These are phyloP conservation scores for Drosophila grimshawi DNA, from an alignment of 1,140 invertebrate genomes.

Conservation along the genomic window DNA sequence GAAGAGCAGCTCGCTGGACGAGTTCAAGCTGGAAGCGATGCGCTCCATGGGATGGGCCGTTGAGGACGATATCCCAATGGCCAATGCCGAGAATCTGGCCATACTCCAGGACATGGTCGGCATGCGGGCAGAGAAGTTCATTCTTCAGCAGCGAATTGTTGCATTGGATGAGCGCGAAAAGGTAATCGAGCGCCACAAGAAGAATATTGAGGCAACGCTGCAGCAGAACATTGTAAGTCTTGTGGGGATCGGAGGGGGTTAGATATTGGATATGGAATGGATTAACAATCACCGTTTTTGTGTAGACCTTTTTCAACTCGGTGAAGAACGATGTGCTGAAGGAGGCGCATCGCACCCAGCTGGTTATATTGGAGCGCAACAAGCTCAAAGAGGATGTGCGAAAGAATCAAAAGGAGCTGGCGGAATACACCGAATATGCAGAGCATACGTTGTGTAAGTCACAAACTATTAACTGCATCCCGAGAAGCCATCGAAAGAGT, in stretches of 20 bases:
- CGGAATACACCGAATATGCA: conserved; percentile 58
- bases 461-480: neutral
- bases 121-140: conserved; percentile 58
- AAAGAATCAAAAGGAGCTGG: conserved; percentile 61
- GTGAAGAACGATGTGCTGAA: conserved; percentile 86
- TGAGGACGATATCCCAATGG: conserved; percentile 88
- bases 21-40: conserved; percentile 72
- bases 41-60: conserved; percentile 87
- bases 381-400: conserved; percentile 84
- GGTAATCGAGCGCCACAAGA: conserved; percentile 84
- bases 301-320: conserved; percentile 85
- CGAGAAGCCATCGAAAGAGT: neutral
- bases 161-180: conserved; percentile 63
- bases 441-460: conserved; percentile 57
- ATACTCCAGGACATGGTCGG: conserved; percentile 85
- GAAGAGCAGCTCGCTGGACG: conserved; percentile 61
- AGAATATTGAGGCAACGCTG: conserved; percentile 84
- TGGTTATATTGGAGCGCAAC: conserved; percentile 84
- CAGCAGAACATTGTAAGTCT: conserved; percentile 85
- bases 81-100: conserved; percentile 88
- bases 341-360: conserved; percentile 86
- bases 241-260: neutral
- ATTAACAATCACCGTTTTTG: neutral
- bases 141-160: conserved; percentile 59
- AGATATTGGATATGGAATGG: neutral